These are phyloP conservation scores for Orthonevra nobilis DNA, from an alignment of 2,888 invertebrate genomes.

Conservation along the genomic window DNA sequence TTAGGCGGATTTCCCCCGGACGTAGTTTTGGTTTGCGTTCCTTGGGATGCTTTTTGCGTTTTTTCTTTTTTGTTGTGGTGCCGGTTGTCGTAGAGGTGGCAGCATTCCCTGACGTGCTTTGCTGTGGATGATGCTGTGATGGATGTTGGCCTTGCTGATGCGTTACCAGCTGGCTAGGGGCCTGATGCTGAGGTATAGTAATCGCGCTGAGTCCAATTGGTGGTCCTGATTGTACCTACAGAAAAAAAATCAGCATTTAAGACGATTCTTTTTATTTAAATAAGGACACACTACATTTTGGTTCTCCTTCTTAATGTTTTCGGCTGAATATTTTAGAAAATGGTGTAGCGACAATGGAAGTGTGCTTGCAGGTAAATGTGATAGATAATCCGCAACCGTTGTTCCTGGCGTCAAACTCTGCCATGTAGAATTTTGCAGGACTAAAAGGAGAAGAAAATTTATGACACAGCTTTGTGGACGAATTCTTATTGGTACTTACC, in stretches of 20 bases:
- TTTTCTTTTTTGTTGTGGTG: conserved; percentile 86
- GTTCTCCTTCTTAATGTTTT: conserved; percentile 88
- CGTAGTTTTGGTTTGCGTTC: conserved; percentile 90
- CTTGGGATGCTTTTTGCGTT: conserved; percentile 86
- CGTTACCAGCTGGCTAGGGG: conserved; percentile 39
- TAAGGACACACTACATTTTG: conserved; percentile 79
- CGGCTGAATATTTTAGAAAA: conserved; percentile 90
- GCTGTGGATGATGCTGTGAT: conserved; percentile 72
- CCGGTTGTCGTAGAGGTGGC: conserved; percentile 73
- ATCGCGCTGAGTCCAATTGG: conserved; percentile 77
- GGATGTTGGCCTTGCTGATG: conserved; percentile 73
- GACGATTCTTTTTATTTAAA: too few relatives aligned
- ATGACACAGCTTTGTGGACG: not conserved
- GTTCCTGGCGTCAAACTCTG: conserved; percentile 84
- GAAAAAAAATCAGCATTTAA: too few relatives aligned
- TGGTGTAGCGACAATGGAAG: conserved; percentile 90
- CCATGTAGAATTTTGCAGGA: conserved; percentile 80
- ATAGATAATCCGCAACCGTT: conserved; percentile 91
- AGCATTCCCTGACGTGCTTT: conserved; percentile 57
- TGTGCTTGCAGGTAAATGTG: conserved; percentile 87
- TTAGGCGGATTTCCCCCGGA: conserved; percentile 90
- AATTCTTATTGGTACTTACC: conserved; percentile 73
- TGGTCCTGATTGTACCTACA: conserved; percentile 78
- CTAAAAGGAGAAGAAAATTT: conserved; percentile 66
- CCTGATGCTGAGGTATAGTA: conserved; percentile 79